A percentile compares a stretch with the other conserved stretches of the same genome.
Evolutionary conservation across 2,797 vertebrate species (phyloP).

Genomic region (Antrozous pallidus): DNA sequence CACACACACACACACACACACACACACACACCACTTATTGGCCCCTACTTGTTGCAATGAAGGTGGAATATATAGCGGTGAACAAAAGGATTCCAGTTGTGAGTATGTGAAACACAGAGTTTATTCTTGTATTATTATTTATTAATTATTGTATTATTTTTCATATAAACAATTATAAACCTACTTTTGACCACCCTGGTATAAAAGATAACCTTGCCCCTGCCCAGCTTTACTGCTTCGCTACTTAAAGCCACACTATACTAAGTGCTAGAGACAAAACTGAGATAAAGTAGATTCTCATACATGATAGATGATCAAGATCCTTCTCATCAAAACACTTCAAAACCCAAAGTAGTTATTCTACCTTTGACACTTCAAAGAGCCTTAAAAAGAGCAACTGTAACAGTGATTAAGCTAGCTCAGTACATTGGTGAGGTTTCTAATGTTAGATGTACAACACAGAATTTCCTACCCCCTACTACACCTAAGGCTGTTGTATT

Average conservation of each 20-base stretch:
- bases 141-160: neutral
- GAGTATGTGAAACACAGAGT: neutral
- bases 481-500: neutral
- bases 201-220: neutral
- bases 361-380: neutral
- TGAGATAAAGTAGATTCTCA: neutral
- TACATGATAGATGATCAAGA: neutral
- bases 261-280: neutral
- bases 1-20: neutral
- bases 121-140: neutral
- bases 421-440: conserved; percentile 57
- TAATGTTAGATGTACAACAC: neutral
- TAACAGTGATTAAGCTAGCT: neutral
- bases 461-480: neutral
- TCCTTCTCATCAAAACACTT: conserved; percentile 22
- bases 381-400: neutral
- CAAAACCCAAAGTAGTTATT: neutral
- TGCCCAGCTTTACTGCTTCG: neutral
- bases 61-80: neutral
- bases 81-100: neutral
- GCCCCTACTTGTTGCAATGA: neutral
- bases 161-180: neutral
- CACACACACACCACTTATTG: neutral
- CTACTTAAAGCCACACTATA: neutral
- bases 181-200: neutral